A percentile compares a stretch with the other conserved stretches of the same genome.
These are phyloP conservation scores for Athalia cordata DNA, from an alignment of 2,888 invertebrate genomes.

Conservation along the genomic window DNA sequence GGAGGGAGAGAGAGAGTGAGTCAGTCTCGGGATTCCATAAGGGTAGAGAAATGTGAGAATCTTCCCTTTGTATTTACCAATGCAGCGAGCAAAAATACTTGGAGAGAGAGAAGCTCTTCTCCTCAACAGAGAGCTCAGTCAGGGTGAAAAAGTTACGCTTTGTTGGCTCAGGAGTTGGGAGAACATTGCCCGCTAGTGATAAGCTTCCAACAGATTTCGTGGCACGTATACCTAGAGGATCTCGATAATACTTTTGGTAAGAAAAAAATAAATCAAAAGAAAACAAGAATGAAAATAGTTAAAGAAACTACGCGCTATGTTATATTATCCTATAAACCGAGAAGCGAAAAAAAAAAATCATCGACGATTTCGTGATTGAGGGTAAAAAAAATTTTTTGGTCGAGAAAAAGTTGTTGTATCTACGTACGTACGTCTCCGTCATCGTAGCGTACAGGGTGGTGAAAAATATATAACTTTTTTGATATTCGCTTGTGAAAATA, in stretches of 20 bases:
- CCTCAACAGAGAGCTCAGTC: conserved; percentile 30
- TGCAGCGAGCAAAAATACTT: not conserved
- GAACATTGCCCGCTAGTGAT: conserved; percentile 38
- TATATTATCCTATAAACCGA: not conserved
- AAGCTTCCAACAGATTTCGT: conserved; percentile 29
- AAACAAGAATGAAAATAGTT: not conserved
- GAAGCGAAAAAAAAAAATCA: too few relatives aligned
- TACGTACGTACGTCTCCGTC: not conserved
- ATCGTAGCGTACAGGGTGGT: not conserved
- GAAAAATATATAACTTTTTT: conserved; percentile 35
- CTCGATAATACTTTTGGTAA: conserved; percentile 11
- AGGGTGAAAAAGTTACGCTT: conserved; percentile 39
- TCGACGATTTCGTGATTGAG: too few relatives aligned
- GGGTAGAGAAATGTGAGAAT: not conserved
- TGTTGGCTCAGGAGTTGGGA: conserved; percentile 12
- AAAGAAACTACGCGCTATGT: not conserved
- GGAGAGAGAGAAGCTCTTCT: not conserved
- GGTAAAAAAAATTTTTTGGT: not conserved
- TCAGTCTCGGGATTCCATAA: too few relatives aligned
- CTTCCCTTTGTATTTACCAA: conserved; percentile 18
- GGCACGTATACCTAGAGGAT: conserved; percentile 30
- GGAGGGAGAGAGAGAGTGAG: too few relatives aligned
- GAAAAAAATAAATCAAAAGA: not conserved
- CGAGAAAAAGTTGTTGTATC: not conserved
- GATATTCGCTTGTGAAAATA: conserved; percentile 53